Conservation (phyloP, 1,140 invertebrate species). For the Caerostris extrusa region DNA sequence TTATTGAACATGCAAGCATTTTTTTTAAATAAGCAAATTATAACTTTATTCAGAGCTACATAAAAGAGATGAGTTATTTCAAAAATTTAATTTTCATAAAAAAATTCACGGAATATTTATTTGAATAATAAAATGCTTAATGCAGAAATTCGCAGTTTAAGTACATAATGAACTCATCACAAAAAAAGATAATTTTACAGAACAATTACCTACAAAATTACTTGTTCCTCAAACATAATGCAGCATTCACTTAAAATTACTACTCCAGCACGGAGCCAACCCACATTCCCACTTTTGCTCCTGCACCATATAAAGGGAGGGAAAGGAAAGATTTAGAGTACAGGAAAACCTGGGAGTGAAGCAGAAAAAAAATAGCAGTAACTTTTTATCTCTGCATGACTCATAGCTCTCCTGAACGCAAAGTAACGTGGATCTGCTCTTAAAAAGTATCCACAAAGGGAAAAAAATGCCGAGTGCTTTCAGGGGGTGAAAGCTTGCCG, state of each 20-base stretch:
- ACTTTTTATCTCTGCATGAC: conserved; percentile 68
- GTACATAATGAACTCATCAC: too few species aligned
- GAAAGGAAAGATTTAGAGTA: not conserved
- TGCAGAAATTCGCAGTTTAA: too few species aligned
- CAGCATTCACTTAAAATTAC: not conserved
- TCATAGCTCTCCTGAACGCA: conserved; percentile 36
- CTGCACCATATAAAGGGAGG: conserved; percentile 23
- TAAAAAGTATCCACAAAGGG: conserved; percentile 67
- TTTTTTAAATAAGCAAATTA: too few species aligned
- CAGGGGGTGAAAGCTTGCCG: conserved; percentile 50
- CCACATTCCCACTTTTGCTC: not conserved
- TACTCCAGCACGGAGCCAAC: not conserved
- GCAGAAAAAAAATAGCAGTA: conserved; percentile 49
- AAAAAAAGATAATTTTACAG: too few species aligned
- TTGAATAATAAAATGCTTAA: too few species aligned
- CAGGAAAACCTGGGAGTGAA: not conserved
- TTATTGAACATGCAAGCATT: too few species aligned
- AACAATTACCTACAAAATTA: too few species aligned
- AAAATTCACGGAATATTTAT: too few species aligned
- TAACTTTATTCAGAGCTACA: too few species aligned
- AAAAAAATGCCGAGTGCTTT: not conserved
- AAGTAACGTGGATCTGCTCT: conserved; percentile 58
- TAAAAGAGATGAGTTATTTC: too few species aligned
- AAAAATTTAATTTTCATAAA: too few species aligned
- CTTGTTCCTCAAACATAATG: too few species aligned